Evolutionary conservation across 2,888 invertebrate species (phyloP).

Genomic region (Drosophila affinis): DNA sequence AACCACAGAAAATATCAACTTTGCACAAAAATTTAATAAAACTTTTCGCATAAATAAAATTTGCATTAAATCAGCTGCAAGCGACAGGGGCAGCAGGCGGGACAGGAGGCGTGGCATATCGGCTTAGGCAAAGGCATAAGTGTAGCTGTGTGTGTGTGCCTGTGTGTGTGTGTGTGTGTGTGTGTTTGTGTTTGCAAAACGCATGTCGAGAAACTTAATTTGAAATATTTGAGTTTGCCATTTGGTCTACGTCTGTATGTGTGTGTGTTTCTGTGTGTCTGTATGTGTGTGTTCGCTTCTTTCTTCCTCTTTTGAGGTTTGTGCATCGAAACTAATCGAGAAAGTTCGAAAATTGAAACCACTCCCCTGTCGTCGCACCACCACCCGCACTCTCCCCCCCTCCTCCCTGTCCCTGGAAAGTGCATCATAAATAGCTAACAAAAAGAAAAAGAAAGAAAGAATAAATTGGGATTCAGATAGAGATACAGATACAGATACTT

Average conservation of each 20-base stretch:
- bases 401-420: neutral
- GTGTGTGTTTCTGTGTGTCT: conserved; percentile 3
- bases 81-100: conserved; percentile 42
- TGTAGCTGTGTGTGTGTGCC: conserved; percentile 18
- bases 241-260: conserved; percentile 53
- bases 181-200: conserved; percentile 59
- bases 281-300: neutral
- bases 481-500: too few species aligned
- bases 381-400: too few species aligned
- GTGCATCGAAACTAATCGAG: conserved; percentile 77
- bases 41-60: conserved; percentile 82
- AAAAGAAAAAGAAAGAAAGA: conserved; percentile 2
- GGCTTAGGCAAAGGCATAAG: conserved; percentile 49
- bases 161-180: conserved; percentile 25
- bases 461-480: neutral
- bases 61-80: conserved; percentile 82
- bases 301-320: conserved; percentile 42
- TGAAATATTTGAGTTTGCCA: conserved; percentile 78
- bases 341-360: conserved; percentile 77
- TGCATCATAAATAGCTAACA: neutral
- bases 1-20: conserved; percentile 81
- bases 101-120: conserved; percentile 28
- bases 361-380: neutral
- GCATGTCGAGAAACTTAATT: conserved; percentile 79
- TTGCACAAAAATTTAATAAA: conserved; percentile 81